Evolutionary conservation across 2,888 invertebrate genomes (phyloP), one percentile per base, ranked within the genome.

Genomic region (Barypeithes pellucidus): DNA sequence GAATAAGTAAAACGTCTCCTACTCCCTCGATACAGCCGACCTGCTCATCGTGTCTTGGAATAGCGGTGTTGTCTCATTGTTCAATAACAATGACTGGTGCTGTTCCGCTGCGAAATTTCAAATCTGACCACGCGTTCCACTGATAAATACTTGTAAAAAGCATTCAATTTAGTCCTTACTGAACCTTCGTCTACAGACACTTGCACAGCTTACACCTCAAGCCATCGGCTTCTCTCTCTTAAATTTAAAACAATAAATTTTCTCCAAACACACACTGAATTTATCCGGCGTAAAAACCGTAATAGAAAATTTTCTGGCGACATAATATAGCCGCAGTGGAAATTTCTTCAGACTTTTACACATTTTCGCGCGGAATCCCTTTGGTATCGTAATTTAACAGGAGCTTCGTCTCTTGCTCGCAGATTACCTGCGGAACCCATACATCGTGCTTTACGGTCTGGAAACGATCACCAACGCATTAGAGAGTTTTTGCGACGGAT

Each of bases 371-470:
- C 41, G 50, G 67, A 61, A 67, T 72, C 67, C 41, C 72, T 61
- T 41, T 57, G 67, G 67, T 67, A 65, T 72, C 72, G 72, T 67
- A 67, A 67, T 72, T 67, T 72, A 72, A 16, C 60, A 50, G 57
- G 47, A 20, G 43, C 59, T 33, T 20, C 59, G 54, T 33, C 33
- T 33, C 52, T 33, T 63, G 71, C 65, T 59, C 65, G 45, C 71
- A 81, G 81, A 82, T 82, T 82, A 81, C 81, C 79, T 80, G 78
- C 77, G 68, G 71, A 76, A 75, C 75, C 75, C 73, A 78, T 76
- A 78, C 72, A 76, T 78, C 79, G 80, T 81, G 80, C 78, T 83
- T 81, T 82, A 82, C 81, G 80, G 80, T 68, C 77, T 78, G 81
- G 81, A 82, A 82, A 82, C 81, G 79, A 79, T 80, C 79, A 75